Percentiles rank a stretch among this genome's conserved stretches.
These are phyloP conservation scores for Luffia ferchaultella DNA, from an alignment of 2,888 invertebrate species.

Conservation along the genomic window DNA sequence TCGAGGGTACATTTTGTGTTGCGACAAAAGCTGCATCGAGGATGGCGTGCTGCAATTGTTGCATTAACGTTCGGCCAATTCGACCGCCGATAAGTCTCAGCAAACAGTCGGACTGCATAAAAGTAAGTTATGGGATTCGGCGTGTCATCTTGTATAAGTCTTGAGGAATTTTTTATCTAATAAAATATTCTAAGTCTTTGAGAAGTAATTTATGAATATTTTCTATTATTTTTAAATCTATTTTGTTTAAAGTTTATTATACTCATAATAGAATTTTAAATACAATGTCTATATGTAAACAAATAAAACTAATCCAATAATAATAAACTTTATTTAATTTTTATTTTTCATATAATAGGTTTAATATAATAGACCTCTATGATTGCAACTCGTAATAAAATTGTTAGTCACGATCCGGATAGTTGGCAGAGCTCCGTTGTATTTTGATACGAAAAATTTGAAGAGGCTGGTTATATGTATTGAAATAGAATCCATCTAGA, in stretches of 20 bases:
- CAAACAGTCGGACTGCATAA: constrained; percentile 77
- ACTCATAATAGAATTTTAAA: neutral
- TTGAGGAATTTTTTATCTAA: no score
- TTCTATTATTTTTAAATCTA: no score
- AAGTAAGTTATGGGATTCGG: constrained; percentile 63
- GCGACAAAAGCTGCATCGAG: constrained; percentile 23
- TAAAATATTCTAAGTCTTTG: no score
- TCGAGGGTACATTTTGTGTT: constrained; percentile 27
- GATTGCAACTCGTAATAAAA: constrained; percentile 2
- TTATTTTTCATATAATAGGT: neutral
- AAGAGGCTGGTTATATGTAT: constrained; percentile 21
- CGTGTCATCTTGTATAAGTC: neutral
- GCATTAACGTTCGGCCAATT: constrained; percentile 73
- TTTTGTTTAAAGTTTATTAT: no score
- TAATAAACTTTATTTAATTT: neutral
- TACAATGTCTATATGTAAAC: no score
- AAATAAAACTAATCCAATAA: no score
- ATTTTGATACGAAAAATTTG: constrained; percentile 38
- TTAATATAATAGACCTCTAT: no score
- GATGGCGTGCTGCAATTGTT: constrained; percentile 73
- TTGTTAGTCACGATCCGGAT: constrained; percentile 27
- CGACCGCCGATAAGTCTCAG: constrained; percentile 78
- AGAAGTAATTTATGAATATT: no score
- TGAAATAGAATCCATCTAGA: neutral
- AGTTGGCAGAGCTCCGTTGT: constrained; percentile 45